These are phyloP conservation scores for Heliopora coerulea DNA, from an alignment of 92 coral and sea anemone species.

Conservation along the genomic window DNA sequence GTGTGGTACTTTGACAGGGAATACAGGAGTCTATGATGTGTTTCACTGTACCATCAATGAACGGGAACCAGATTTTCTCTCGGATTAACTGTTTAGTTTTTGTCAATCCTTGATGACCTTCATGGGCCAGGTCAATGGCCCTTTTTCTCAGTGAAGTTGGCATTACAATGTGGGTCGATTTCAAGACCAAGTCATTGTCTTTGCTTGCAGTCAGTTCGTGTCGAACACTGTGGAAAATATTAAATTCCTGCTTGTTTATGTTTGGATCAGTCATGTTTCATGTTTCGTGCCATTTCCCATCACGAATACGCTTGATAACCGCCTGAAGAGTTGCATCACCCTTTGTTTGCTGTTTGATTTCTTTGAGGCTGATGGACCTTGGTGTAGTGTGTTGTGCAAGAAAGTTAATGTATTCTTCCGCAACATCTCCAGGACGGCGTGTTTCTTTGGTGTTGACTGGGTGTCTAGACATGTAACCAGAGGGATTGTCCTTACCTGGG, in stretches of 20 bases:
- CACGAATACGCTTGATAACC: background rate
- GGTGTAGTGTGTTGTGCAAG: slow-evolving; percentile 4
- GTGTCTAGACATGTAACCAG: slow-evolving; percentile 7
- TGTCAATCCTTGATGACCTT: slow-evolving; percentile 3
- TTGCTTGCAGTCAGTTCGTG: background rate
- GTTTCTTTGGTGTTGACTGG: background rate
- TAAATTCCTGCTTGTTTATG: background rate
- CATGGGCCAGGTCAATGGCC: slow-evolving; percentile 13
- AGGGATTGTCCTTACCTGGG: background rate
- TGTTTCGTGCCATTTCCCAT: background rate
- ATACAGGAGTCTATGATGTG: background rate
- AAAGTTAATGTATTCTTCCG: slow-evolving; percentile 19
- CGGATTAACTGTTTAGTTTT: background rate
- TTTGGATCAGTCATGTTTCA: background rate
- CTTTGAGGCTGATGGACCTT: background rate
- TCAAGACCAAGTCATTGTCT: background rate
- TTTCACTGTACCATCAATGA: background rate
- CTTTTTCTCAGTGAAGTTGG: background rate
- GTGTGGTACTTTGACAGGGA: background rate
- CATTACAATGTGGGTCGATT: background rate
- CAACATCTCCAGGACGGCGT: background rate
- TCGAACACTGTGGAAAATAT: background rate
- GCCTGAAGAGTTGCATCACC: background rate
- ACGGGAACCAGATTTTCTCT: background rate
- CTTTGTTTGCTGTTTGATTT: background rate